phyloP scores from a whole-genome alignment of 37 sponge, comb jelly and placozoan genomes.

The Amphimedon queenslandica region DNA sequence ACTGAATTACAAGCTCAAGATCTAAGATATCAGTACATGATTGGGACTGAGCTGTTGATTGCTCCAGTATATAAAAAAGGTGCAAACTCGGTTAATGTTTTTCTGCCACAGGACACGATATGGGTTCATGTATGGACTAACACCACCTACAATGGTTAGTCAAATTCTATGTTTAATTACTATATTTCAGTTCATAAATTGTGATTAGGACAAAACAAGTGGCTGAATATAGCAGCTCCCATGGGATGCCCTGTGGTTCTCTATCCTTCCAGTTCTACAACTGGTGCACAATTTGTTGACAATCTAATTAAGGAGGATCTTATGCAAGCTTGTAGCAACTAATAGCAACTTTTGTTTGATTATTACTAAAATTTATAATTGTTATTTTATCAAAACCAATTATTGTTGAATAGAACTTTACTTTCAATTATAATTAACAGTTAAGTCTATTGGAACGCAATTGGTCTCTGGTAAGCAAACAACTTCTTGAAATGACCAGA shows the following conservation, averaged over 20 bases:
- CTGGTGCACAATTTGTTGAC: conserved; percentile 46
- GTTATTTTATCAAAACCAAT: background rate
- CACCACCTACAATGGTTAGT: conserved; percentile 27
- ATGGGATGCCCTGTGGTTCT: conserved; percentile 61
- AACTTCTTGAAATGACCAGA: conserved; percentile 69
- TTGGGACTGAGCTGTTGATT: conserved; percentile 68
- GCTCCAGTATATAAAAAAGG: conserved; percentile 53
- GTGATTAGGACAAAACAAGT: conserved; percentile 29
- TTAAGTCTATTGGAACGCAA: conserved; percentile 55
- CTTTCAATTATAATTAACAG: background rate
- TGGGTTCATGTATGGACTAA: conserved; percentile 67
- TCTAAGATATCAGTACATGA: conserved; percentile 53
- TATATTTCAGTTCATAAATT: background rate
- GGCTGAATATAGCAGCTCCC: conserved; percentile 38
- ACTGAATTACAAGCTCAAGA: conserved; percentile 13
- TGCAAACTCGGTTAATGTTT: conserved; percentile 20
- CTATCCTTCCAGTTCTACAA: conserved; percentile 24
- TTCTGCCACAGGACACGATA: conserved; percentile 32
- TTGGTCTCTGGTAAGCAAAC: conserved; percentile 86
- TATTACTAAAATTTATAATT: background rate
- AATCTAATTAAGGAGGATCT: conserved; percentile 13
- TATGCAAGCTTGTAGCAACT: background rate
- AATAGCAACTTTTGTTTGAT: background rate
- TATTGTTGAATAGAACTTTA: background rate
- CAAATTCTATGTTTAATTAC: background rate